Evolutionary conservation across 2,113 vertebrate species (phyloP).

Genomic region (Lagopus muta): DNA sequence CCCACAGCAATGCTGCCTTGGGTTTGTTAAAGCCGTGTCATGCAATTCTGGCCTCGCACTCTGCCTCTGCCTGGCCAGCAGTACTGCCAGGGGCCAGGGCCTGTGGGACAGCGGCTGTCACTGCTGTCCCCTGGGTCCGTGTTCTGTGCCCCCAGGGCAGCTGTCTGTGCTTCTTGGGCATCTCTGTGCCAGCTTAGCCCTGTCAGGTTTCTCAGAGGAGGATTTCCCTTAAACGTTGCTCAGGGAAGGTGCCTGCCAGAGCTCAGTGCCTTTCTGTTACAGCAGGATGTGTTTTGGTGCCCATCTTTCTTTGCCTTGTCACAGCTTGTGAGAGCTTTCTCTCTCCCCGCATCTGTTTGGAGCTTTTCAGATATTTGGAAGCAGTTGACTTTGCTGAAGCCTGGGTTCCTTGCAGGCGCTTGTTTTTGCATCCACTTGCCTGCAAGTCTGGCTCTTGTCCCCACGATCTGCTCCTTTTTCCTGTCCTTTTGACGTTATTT

Average conservation of each 20-base stretch:
- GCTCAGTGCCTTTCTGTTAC: conserved; percentile 36
- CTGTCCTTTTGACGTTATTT: rapidly evolving
- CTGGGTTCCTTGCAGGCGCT: conserved; percentile 60
- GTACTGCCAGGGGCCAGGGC: conserved; percentile 65
- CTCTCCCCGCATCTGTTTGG: conserved; percentile 71
- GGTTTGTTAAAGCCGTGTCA: conserved; percentile 60
- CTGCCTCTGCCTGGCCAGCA: conserved; percentile 78
- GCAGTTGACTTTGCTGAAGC: conserved; percentile 59
- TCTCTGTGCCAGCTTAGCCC: background rate
- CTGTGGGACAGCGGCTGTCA: background rate
- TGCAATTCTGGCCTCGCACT: conserved; percentile 74
- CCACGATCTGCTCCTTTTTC: background rate
- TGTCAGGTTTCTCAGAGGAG: background rate
- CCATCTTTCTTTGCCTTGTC: conserved; percentile 2
- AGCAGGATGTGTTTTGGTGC: conserved; percentile 71
- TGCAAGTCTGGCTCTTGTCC: background rate
- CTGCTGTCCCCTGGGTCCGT: background rate
- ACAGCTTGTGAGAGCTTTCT: background rate
- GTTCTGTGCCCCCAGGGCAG: background rate
- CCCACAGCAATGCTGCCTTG: background rate
- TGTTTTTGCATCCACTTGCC: background rate
- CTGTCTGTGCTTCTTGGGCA: background rate
- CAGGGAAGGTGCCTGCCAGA: conserved; percentile 20
- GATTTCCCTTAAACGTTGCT: conserved; percentile 19
- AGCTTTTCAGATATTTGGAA: conserved; percentile 68